Base-by-base conservation (phyloP, 2,113 vertebrate species). In the Pao palembangensis region DNA sequence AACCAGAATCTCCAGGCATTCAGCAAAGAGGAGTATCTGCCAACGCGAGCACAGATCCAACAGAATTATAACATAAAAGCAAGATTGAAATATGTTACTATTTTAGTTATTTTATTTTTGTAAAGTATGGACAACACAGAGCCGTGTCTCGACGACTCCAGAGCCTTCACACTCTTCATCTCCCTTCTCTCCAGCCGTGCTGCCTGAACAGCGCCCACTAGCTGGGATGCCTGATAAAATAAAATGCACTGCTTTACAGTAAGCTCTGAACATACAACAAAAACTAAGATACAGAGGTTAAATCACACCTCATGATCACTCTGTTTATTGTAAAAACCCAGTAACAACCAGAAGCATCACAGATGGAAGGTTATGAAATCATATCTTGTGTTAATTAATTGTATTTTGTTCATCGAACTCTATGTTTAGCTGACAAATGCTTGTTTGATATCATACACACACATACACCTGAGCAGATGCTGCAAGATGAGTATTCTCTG, bases 401-500 rank as follows among this genome's bases (percentile, higher is more conserved):
- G 43, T 43, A 47, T 56, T 53, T 64, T 59, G 61, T 64, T 71
- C 44, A 78, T 28, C 6, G 25, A 28, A 28, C 25, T 28, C 6
- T 6, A n/a, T n/a, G n/a, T n/a, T n/a, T n/a, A n/a, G n/a, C 25
- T 28, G 3, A 6, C 25, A 28, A 28, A 28, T 28, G 6, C 25
- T 6, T 28, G 25, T 28, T 28, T 28, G 6, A 28, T 4, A 28
- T 28, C 38, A 1, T 1, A n/a, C 21, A 23, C 21, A 23, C 21
- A 23, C 21, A 23, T 3, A 54, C 44, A 80, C 65, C 59, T 58
- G 64, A 64, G 55, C 62, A 73, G 68, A 46, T 67, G 55, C 64
- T 69, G 74, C 70, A 61, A 76, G 75, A 64, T 46, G 56, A 67
- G 64, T 65, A 71, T 73, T 51, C 58, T 34, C 64, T 71, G 65